These are phyloP conservation scores for Catocala sponsa DNA, from an alignment of 2,888 invertebrate genomes.

Conservation along the genomic window DNA sequence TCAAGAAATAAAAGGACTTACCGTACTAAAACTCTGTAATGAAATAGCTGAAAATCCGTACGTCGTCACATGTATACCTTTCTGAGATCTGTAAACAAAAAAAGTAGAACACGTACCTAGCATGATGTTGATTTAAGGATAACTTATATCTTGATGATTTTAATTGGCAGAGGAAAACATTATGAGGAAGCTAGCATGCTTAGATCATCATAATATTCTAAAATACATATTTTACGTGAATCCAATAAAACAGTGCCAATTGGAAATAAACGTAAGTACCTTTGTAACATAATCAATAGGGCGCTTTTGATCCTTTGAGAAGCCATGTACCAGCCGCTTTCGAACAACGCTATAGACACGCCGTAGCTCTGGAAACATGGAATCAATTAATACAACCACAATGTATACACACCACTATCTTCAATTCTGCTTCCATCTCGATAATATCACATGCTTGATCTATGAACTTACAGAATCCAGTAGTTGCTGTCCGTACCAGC, in stretches of 20 bases:
- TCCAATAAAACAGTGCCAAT: too few relatives aligned
- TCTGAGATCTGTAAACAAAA: slow-evolving; percentile 56
- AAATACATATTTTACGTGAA: too few relatives aligned
- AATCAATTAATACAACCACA: background rate
- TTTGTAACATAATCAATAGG: slow-evolving; percentile 59
- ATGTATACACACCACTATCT: too few relatives aligned
- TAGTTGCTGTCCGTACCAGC: slow-evolving; percentile 63
- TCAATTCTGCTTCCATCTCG: too few relatives aligned
- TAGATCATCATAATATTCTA: too few relatives aligned
- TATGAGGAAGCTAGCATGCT: too few relatives aligned
- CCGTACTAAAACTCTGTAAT: slow-evolving; percentile 57
- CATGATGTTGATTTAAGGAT: background rate
- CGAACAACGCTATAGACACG: slow-evolving; percentile 55
- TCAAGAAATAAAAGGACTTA: slow-evolving; percentile 28
- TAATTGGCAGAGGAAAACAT: too few relatives aligned
- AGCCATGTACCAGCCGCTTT: slow-evolving; percentile 60
- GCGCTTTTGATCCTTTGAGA: slow-evolving; percentile 49
- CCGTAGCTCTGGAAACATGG: slow-evolving; percentile 52
- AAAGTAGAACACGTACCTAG: background rate
- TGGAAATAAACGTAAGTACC: slow-evolving; percentile 31
- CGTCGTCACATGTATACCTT: slow-evolving; percentile 57
- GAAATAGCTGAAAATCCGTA: slow-evolving; percentile 61
- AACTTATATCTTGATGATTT: too few relatives aligned
- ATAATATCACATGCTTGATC: too few relatives aligned
- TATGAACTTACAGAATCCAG: slow-evolving; percentile 58